Percentiles rank a stretch among this genome's conserved stretches.
These are phyloP conservation scores for Trichoplusia ni DNA, from an alignment of 1,140 invertebrate species.

Conservation along the genomic window DNA sequence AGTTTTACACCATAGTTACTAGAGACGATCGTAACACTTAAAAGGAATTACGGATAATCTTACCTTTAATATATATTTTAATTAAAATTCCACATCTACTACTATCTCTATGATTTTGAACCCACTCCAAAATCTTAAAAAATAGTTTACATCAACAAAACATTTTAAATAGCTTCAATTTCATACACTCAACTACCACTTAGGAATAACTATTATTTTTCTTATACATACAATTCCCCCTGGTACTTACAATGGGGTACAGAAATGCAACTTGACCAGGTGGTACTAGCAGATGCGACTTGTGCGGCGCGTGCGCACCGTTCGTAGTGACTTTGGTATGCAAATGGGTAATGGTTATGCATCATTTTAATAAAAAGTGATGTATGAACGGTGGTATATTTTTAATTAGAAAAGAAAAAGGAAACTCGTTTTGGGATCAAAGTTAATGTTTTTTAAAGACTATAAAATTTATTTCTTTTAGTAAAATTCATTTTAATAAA, in stretches of 20 bases:
- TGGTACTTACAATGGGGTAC: background rate
- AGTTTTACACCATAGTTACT: too few species aligned
- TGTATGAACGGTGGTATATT: background rate
- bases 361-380: background rate
- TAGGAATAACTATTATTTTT: background rate
- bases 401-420: too few species aligned
- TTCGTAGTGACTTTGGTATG: background rate
- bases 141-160: background rate
- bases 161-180: background rate
- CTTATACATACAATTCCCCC: constrained; percentile 5
- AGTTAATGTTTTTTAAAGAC: background rate
- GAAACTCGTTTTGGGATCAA: too few species aligned
- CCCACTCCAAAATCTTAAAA: too few species aligned
- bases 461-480: too few species aligned
- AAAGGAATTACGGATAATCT: too few species aligned
- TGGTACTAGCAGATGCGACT: constrained; percentile 22
- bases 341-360: constrained; percentile 25
- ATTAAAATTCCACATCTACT: too few species aligned
- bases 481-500: too few species aligned
- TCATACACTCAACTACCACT: background rate
- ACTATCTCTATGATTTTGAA: too few species aligned
- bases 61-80: too few species aligned
- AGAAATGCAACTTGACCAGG: constrained; percentile 22
- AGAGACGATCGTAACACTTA: too few species aligned
- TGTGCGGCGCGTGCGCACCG: background rate